These are phyloP conservation scores for Perca fluviatilis DNA, from an alignment of 2,113 vertebrate genomes.

Conservation along the genomic window DNA sequence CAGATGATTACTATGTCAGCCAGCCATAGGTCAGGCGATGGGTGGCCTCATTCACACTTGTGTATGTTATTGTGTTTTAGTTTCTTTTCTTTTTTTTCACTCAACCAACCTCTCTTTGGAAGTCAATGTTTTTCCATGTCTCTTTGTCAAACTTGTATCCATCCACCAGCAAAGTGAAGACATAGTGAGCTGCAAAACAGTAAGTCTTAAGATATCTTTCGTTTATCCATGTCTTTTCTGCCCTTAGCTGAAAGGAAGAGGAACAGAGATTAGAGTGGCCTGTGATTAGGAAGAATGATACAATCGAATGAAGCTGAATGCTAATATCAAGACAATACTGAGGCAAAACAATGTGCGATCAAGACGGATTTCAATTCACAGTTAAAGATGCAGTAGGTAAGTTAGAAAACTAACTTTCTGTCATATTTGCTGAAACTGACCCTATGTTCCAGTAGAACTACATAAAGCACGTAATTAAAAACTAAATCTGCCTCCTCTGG, in stretches of 20 bases:
- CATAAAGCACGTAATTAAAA: too few species aligned
- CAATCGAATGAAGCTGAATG: neutral
- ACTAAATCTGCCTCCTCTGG: too few species aligned
- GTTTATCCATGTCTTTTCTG: conserved; percentile 79
- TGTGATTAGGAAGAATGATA: neutral
- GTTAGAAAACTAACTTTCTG: too few species aligned
- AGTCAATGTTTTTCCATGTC: conserved; percentile 89
- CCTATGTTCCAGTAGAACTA: too few species aligned
- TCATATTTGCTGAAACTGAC: too few species aligned
- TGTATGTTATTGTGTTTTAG: neutral
- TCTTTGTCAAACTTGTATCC: conserved; percentile 91
- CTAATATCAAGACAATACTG: neutral
- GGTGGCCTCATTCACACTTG: conserved; percentile 37
- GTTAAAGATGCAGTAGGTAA: too few species aligned
- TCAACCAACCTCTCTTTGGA: conserved; percentile 88
- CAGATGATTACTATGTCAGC: conserved; percentile 34
- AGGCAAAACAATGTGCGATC: neutral
- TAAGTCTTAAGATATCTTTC: conserved; percentile 86
- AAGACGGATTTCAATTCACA: neutral
- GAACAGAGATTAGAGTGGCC: conserved; percentile 14
- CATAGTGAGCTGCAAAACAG: conserved; percentile 91
- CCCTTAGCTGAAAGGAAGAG: conserved; percentile 82
- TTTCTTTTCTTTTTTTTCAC: neutral
- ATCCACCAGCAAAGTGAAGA: conserved; percentile 87
- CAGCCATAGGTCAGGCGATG: neutral